Base-by-base conservation (phyloP, 2,113 vertebrate genomes). In the Leucopsar rothschildi region DNA sequence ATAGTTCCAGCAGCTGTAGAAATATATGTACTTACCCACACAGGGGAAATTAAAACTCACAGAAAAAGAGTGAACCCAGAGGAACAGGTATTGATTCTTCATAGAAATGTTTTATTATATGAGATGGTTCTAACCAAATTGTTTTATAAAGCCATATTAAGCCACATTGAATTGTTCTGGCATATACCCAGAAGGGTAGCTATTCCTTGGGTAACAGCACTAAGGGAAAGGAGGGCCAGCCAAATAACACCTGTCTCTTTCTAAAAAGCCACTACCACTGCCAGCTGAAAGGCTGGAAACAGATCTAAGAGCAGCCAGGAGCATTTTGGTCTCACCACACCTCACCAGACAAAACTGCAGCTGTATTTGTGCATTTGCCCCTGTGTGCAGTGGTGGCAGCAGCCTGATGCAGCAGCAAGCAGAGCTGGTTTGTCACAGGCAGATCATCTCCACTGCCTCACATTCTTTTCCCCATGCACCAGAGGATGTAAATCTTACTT, bases 41-140 rank as follows among this genome's bases (percentile, higher is more conserved):
- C 86, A 88, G 33, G 88, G 94, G 82, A 96, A 95, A 96, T 95
- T 88, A 96, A 86, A 92, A 85, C 78, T 85, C 60, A 79, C 18
- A 91, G 73, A 85, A 92, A 88, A 44, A 69, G 42, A 61, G 33
- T 42, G 60, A 92, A 68, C 45, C 73, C 19, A 3, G 42, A 92
- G 40, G 64, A 96, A 56, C 15, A 77, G 27, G 55, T 93, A 96
- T 93, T 93, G 92, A 93, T 96, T 89, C 63, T 93, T 95, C 77
- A 92, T 53, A 93, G 55, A 88, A 82, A 66, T 65, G 31, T 92
- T 95, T 89, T 93, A 93, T 82, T 92, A 83, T 56, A 66, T 65
- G 25, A 77, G 44, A 60, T 57, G 31, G 44, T 75, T 78, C 82
- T 68, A 92, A 80, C 52, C 27, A 90, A 90, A 92, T 88, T 94